Evolutionary conservation across 2,888 invertebrate genomes (phyloP), one percentile per base, ranked within the genome.

Genomic region (Epinotia bilunana): DNA sequence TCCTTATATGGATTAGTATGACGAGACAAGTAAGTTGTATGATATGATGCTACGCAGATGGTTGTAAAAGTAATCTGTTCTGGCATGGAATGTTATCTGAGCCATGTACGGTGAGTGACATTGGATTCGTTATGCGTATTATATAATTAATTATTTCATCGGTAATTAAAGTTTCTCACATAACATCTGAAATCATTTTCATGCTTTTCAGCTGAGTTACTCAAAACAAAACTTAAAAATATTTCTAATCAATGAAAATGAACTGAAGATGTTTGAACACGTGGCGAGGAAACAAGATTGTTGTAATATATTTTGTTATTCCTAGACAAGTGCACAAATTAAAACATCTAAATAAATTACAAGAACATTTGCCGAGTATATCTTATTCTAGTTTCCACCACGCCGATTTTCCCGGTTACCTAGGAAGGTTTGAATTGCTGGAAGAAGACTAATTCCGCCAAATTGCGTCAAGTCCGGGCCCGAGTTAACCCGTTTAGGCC

Each of bases 401-500:
- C 46, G 58, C 28, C 60, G 58, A 69, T 69, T 60, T 68, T 60
- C 28, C 7, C 33, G n/a, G 18, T 68, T 57, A 57, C 39, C 57
- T 20, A 23, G 55, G 67, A 33, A 58, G 49, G 39, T 60, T 65
- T 64, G 13, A 70, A 64, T 70, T 33, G 65, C 33, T 58, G 57
- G 28, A 20, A 18, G 57, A 65, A 43, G 60, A 39, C 64, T 70
- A 74, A 71, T 71, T 74, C 64, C 28, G 61, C 53, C 53, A 70
- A 55, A 71, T 74, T 71, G 58, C 70, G 74, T 71, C 70, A 74
- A 70, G 70, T 49, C 23, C 74, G 58, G 69, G 58, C 33, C 23
- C 53, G 58, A 75, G 74, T 73, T 76, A 78, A 76, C 79, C 76
- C 74, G 76, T 74, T 73, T 78, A 77, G 77, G 65, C 69, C 67